Evolutionary conservation across 1,140 invertebrate genomes (phyloP).

Genomic region (Leptestheria dahalacensis): DNA sequence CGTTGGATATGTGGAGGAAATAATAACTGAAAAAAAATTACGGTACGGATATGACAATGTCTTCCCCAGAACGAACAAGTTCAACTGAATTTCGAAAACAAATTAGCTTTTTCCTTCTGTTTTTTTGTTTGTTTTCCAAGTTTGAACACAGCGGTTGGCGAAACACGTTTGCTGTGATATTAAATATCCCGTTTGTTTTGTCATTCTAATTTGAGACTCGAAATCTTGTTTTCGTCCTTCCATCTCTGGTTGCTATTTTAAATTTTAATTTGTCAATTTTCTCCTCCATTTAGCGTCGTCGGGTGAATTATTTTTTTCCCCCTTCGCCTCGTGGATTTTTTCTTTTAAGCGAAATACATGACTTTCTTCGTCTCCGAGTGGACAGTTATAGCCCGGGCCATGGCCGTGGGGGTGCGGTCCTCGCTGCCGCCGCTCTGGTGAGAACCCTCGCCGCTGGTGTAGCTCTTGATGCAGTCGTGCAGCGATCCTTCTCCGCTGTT

Average conservation of each 20-base stretch:
- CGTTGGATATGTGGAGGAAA: too few relatives aligned
- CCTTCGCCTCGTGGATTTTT: too few relatives aligned
- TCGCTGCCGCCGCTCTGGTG: constrained; percentile 95
- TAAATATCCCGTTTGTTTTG: neutral
- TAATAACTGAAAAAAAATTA: too few relatives aligned
- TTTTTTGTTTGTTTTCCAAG: neutral
- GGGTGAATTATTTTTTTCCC: too few relatives aligned
- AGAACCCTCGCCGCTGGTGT: constrained; percentile 74
- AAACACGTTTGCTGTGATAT: neutral
- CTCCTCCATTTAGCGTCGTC: too few relatives aligned
- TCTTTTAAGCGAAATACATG: constrained; percentile 89
- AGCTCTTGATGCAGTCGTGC: constrained; percentile 14
- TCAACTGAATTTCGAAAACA: neutral
- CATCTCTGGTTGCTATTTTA: too few relatives aligned
- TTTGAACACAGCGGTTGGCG: too few relatives aligned
- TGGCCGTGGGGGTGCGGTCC: constrained; percentile 89
- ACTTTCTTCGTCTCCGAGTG: constrained; percentile 97
- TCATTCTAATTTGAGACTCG: too few relatives aligned
- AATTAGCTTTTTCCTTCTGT: neutral
- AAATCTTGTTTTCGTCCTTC: too few relatives aligned
- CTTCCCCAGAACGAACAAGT: neutral
- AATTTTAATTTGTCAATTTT: too few relatives aligned
- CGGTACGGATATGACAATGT: too few relatives aligned
- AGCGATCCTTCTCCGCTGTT: constrained; percentile 29
- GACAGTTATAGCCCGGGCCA: constrained; percentile 97